Conservation (phyloP, 1,140 invertebrate genomes). For the Ceratina calcarata region DNA sequence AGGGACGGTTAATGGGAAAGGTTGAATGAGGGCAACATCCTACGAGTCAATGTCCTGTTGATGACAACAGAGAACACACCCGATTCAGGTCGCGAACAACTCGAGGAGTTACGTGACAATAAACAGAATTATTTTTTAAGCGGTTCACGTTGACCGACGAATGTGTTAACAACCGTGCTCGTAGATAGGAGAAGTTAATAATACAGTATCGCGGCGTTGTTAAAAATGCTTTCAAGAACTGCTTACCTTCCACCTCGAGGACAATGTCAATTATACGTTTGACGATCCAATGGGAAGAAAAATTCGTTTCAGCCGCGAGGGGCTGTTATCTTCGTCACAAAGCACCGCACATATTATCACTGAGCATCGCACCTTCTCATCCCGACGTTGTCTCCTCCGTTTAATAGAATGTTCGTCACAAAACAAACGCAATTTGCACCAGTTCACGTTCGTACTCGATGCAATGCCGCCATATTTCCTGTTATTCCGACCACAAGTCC, state of each 20-base stretch:
- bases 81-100: slow-evolving; percentile 44
- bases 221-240: slow-evolving; percentile 3
- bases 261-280: slow-evolving; percentile 47
- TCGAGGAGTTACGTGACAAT: background rate
- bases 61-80: slow-evolving; percentile 65
- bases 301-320: slow-evolving; percentile 59
- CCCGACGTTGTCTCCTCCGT: slow-evolving; percentile 2
- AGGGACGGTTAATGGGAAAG: slow-evolving; percentile 18
- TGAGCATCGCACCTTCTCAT: slow-evolving; percentile 30
- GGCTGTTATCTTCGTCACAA: slow-evolving; percentile 71
- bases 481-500: slow-evolving; percentile 33
- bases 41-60: slow-evolving; percentile 64
- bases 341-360: slow-evolving; percentile 66
- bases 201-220: background rate
- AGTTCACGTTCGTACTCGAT: slow-evolving; percentile 41
- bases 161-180: background rate
- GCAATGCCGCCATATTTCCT: slow-evolving; percentile 60
- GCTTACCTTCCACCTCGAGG: slow-evolving; percentile 62
- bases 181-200: background rate
- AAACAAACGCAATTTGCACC: slow-evolving; percentile 33
- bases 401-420: slow-evolving; percentile 11
- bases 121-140: background rate
- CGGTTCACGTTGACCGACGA: background rate
- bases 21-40: slow-evolving; percentile 35
- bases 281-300: slow-evolving; percentile 36